Percentiles rank a stretch among this genome's conserved stretches.
phyloP scores from a whole-genome alignment of 2,797 vertebrate species.

The Artibeus lituratus region DNA sequence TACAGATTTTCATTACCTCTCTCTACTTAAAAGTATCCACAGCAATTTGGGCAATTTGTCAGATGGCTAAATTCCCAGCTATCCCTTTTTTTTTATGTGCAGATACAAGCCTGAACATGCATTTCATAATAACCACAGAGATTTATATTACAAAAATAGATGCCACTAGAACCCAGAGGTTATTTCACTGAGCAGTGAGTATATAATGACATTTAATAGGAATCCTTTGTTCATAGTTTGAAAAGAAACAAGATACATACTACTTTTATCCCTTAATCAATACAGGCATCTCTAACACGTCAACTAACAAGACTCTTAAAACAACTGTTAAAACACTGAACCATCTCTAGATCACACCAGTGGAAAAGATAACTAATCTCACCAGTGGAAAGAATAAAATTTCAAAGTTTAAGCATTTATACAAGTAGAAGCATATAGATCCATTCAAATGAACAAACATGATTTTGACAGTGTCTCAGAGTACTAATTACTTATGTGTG shows the following conservation, averaged over 20 bases:
- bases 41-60: not conserved
- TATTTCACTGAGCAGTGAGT: not conserved
- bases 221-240: not conserved
- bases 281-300: not conserved
- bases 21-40: not conserved
- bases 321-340: slow-evolving; percentile 33
- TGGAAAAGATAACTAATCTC: not conserved
- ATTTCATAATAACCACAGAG: not conserved
- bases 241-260: not conserved
- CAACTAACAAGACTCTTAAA: not conserved
- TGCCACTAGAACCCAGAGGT: not conserved
- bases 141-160: not conserved
- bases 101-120: not conserved
- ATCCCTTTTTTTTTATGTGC: not conserved
- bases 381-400: slow-evolving; percentile 19
- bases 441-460: not conserved
- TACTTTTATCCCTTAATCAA: not conserved
- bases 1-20: not conserved
- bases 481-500: not conserved
- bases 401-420: not conserved
- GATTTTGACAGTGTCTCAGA: not conserved
- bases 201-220: not conserved
- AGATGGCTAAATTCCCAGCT: not conserved
- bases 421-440: not conserved
- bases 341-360: not conserved